These are phyloP conservation scores for Coelinius sp. DNA, from an alignment of 2,888 invertebrate species.

Conservation along the genomic window DNA sequence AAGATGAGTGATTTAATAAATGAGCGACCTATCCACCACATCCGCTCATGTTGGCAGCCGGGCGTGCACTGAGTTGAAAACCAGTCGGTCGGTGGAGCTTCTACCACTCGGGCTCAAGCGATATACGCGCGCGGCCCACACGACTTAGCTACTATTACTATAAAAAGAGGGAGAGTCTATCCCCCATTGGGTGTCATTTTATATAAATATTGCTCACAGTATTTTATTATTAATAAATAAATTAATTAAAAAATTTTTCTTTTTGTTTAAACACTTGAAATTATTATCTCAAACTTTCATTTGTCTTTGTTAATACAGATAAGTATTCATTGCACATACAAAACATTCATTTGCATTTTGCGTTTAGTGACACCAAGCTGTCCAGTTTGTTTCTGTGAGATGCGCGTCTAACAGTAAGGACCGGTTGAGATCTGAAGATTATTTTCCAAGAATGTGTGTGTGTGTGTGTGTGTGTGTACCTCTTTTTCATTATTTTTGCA, in stretches of 20 bases:
- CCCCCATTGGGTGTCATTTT: background rate
- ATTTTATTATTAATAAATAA: too few relatives aligned
- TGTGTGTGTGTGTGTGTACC: background rate
- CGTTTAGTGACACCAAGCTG: slow-evolving; percentile 31
- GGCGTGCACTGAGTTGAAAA: slow-evolving; percentile 68
- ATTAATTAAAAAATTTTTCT: too few relatives aligned
- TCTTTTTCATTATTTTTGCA: background rate
- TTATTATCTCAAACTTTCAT: background rate
- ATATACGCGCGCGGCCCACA: slow-evolving; percentile 45
- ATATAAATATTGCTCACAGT: too few relatives aligned
- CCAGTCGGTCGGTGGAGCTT: slow-evolving; percentile 36
- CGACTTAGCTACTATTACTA: slow-evolving; percentile 39
- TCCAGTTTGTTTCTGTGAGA: slow-evolving; percentile 23
- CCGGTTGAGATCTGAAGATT: slow-evolving; percentile 34
- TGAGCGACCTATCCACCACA: slow-evolving; percentile 56
- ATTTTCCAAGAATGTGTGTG: slow-evolving; percentile 20
- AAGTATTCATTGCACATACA: slow-evolving; percentile 17
- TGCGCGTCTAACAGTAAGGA: slow-evolving; percentile 33
- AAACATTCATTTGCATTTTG: slow-evolving; percentile 24
- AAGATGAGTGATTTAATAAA: slow-evolving; percentile 51
- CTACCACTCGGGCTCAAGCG: slow-evolving; percentile 39
- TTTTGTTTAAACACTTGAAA: too few relatives aligned
- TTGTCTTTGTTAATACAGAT: slow-evolving; percentile 4
- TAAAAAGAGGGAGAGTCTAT: background rate
- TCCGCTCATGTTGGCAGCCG: slow-evolving; percentile 70